Conservation (phyloP, 2,888 invertebrate species). For the Congeria kusceri region DNA sequence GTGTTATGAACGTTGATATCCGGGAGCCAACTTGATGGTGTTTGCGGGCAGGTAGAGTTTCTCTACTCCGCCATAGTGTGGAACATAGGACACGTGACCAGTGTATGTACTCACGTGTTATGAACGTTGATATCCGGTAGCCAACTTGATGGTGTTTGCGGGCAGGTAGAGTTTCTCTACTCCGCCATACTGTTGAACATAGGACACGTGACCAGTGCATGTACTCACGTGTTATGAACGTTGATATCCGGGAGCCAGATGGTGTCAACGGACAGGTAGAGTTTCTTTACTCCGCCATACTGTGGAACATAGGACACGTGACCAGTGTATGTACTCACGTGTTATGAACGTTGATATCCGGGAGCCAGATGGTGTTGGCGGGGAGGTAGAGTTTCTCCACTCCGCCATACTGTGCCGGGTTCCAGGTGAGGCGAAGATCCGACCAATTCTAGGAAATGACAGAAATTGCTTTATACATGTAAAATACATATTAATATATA, state of each 20-base stretch:
- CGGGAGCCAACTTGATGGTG: slow-evolving; percentile 4
- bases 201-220: too few species aligned
- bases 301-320: too few species aligned
- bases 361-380: slow-evolving; percentile 4
- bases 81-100: too few species aligned
- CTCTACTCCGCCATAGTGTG: neutral
- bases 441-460: slow-evolving; percentile 3
- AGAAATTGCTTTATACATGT: too few species aligned
- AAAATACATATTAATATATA: too few species aligned
- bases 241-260: neutral
- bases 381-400: neutral
- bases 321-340: neutral
- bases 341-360: neutral
- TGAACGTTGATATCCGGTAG: neutral
- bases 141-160: slow-evolving; percentile 4
- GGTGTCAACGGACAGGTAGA: neutral
- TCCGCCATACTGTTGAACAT: slow-evolving; percentile 2
- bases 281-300: neutral
- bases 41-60: slow-evolving; percentile 2
- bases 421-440: neutral
- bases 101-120: slow-evolving; percentile 4
- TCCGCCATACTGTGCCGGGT: slow-evolving; percentile 2
- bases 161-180: neutral
- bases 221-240: neutral
- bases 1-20: neutral